Percentiles rank a stretch among this genome's conserved stretches.
Evolutionary conservation across 2,888 invertebrate genomes (phyloP).

Genomic region (Polylopha cassiicola): DNA sequence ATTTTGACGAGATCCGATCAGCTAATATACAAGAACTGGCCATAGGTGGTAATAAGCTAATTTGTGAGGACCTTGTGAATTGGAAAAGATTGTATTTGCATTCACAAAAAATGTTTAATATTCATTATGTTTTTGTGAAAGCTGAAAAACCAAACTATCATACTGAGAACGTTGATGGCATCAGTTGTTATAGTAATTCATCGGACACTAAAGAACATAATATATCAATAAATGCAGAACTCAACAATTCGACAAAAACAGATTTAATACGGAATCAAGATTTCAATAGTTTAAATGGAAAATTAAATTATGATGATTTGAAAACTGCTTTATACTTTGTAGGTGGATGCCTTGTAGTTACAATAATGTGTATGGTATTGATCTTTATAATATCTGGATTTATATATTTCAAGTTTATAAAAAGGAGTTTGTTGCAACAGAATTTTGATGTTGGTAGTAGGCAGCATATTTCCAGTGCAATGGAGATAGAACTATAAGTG

Average conservation of each 20-base stretch:
- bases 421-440: neutral
- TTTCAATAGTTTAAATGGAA: slow-evolving; percentile 4
- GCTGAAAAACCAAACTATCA: slow-evolving; percentile 28
- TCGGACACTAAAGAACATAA: neutral
- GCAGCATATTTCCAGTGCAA: neutral
- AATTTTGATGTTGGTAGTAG: neutral
- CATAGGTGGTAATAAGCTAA: slow-evolving; percentile 8
- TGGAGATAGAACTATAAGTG: slow-evolving; percentile 1
- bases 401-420: neutral
- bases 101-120: neutral
- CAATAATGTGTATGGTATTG: neutral
- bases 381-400: neutral
- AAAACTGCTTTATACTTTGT: slow-evolving; percentile 4
- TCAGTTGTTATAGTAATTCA: slow-evolving; percentile 31
- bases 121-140: slow-evolving; percentile 19
- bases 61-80: slow-evolving; percentile 3
- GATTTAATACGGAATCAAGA: slow-evolving; percentile 2
- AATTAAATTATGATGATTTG: neutral
- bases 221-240: too few relatives aligned
- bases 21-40: slow-evolving; percentile 3
- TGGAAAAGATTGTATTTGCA: too few relatives aligned
- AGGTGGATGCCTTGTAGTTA: neutral
- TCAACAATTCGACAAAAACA: slow-evolving; percentile 6
- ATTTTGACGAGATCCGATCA: slow-evolving; percentile 1
- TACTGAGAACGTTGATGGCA: slow-evolving; percentile 32